Base-by-base conservation (phyloP, 2,113 vertebrate genomes). In the Chelonoidis abingdonii region DNA sequence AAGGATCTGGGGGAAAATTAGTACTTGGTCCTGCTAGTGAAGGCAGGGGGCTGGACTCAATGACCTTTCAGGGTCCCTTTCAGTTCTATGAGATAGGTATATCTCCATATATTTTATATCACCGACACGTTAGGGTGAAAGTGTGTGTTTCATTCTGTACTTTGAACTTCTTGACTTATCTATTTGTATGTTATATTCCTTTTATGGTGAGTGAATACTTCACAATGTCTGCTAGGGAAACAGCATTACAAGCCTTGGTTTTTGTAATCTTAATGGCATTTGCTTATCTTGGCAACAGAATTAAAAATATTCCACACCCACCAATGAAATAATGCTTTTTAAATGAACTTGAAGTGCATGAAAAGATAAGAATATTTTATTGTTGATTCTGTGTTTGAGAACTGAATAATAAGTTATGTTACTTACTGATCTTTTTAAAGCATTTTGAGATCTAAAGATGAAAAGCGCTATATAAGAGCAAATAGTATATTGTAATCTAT, bases 261-360 rank as follows among this genome's bases (percentile, higher is more conserved):
- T 69, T 19, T 95, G 93, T 93, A 96, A 96, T 81, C 65, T 57
- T 59, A 96, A 95, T 1, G 91, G 84, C 89, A 83, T 65, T 90
- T 86, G 78, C 86, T 95, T 89, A 81, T 84, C 90, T 90, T 91
- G 92, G 94, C 95, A 97, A 72, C 17, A 38, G 35, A 69, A 69
- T 38, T 17, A 24, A 89, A 50, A 76, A 75, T 56, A n/a, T 92
- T 89, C 96, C 93, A 94, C 95, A 85, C 93, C 94, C 95, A 95
- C 95, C 78, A 56, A 79, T 5, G 16, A 95, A 96, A 96, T 92
- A 87, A 65, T 94, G 88, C 75, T 87, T 7, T n/a, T 54, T 72
- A 83, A 56, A 87, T 38, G 83, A 80, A 27, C 8, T 80, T 62
- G 3, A 10, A 1, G 10, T 11, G 4, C 5, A 41, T 41, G 31